Conservation (phyloP, 2,888 invertebrate species). For the Drosophila phalerata region DNA sequence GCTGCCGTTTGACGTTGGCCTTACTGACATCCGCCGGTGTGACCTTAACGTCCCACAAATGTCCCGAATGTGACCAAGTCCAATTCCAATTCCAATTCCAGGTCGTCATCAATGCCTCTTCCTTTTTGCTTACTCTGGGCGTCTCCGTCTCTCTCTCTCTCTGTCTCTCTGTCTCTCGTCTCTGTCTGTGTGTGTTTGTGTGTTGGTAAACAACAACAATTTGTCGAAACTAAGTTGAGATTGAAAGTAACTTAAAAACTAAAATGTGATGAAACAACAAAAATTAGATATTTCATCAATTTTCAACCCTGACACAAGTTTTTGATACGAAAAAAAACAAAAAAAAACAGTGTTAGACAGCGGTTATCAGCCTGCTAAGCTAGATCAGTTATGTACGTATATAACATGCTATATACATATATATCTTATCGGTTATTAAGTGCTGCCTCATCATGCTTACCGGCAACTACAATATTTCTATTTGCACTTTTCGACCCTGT, state of each 20-base stretch:
- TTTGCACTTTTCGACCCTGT: not conserved
- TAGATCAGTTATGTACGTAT: conserved; percentile 11
- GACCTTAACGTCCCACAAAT: conserved; percentile 46
- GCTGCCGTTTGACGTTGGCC: conserved; percentile 56
- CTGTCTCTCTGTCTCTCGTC: conserved; percentile 43
- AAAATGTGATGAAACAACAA: conserved; percentile 57
- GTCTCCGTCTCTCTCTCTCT: conserved; percentile 36
- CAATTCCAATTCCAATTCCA: conserved; percentile 14
- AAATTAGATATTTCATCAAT: conserved; percentile 33
- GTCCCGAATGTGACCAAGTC: conserved; percentile 25
- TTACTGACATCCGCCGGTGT: conserved; percentile 60
- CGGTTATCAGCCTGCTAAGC: conserved; percentile 44
- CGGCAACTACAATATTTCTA: conserved; percentile 16
- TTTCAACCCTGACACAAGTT: conserved; percentile 51
- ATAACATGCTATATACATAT: not conserved
- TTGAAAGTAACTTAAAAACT: conserved; percentile 74
- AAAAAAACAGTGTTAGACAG: conserved; percentile 31
- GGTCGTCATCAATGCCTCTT: conserved; percentile 55
- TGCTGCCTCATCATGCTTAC: conserved; percentile 5
- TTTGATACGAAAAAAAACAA: conserved; percentile 6
- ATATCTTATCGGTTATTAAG: conserved; percentile 33
- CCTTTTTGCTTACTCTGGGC: conserved; percentile 12
- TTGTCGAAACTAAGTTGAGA: conserved; percentile 67
- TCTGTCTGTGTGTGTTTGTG: conserved; percentile 29
- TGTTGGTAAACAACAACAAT: conserved; percentile 68